Percentiles rank a stretch among this genome's conserved stretches.
Conservation (phyloP, 2,888 invertebrate genomes). For the Reticulitermes lucifugus region DNA sequence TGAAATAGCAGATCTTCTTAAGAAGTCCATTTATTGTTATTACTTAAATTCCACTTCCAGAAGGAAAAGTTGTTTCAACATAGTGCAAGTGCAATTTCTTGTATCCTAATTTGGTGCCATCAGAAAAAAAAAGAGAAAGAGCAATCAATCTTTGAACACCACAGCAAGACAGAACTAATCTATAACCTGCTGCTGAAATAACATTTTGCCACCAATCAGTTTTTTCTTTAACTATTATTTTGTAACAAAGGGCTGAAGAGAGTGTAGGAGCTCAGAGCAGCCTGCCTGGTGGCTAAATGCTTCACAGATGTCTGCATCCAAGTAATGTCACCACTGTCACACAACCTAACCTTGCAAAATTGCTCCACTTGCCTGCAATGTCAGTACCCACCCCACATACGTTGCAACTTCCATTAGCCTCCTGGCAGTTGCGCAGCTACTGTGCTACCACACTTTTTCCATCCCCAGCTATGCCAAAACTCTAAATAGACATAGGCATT, state of each 20-base stretch:
- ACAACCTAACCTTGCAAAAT: not conserved
- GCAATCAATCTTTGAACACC: constrained; percentile 1
- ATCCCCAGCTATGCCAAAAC: constrained; percentile 41
- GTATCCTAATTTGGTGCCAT: constrained; percentile 44
- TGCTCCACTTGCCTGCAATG: constrained; percentile 36
- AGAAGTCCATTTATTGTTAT: not conserved
- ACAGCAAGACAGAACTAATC: not conserved
- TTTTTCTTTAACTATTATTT: not conserved
- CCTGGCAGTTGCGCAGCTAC: constrained; percentile 49
- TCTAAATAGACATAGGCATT: too few species aligned
- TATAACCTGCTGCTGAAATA: not conserved
- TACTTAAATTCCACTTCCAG: constrained; percentile 42
- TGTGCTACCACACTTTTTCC: constrained; percentile 53
- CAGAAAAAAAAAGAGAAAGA: constrained; percentile 50
- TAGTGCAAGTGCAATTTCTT: constrained; percentile 33
- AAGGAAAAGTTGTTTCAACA: constrained; percentile 33
- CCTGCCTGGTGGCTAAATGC: constrained; percentile 51
- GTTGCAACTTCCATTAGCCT: constrained; percentile 46
- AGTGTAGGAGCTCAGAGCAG: constrained; percentile 49
- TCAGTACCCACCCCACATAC: not conserved
- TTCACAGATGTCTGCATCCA: not conserved
- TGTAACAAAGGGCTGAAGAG: constrained; percentile 49
- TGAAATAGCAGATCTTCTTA: too few species aligned
- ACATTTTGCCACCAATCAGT: constrained; percentile 38
- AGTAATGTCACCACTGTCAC: constrained; percentile 5